Conservation (phyloP, 1,140 invertebrate genomes). For the Cotesia typhae region DNA sequence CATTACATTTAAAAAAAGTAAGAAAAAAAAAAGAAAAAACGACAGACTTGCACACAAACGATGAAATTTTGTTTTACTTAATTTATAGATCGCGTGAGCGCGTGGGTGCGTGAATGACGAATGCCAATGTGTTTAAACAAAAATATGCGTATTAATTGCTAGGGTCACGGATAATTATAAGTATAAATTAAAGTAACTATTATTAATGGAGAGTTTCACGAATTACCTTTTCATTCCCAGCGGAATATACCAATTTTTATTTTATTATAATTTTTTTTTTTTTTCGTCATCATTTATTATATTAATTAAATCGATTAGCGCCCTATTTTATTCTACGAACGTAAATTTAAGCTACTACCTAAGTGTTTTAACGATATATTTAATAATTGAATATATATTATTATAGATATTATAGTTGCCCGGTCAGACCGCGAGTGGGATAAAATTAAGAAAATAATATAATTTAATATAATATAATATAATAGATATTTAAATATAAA, state of each 20-base stretch:
- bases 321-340: constrained; percentile 31
- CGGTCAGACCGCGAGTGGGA: constrained; percentile 15
- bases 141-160: not conserved
- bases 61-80: constrained; percentile 35
- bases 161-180: not conserved
- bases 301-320: constrained; percentile 13
- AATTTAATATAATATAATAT: no score
- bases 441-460: not conserved
- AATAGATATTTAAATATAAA: constrained; percentile 17
- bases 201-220: constrained; percentile 1
- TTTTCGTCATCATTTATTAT: not conserved
- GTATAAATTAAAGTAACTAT: constrained; percentile 11
- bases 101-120: constrained; percentile 4
- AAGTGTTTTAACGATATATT: constrained; percentile 37
- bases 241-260: not conserved
- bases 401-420: constrained; percentile 24
- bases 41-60: constrained; percentile 17
- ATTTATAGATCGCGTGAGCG: constrained; percentile 21
- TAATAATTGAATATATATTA: constrained; percentile 7
- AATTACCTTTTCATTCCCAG: constrained; percentile 6
- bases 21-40: not conserved
- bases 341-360: constrained; percentile 25
- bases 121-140: constrained; percentile 6
- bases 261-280: not conserved
- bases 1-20: constrained; percentile 5